Conservation (phyloP, 2,797 vertebrate genomes). For the Acanthis flammea region DNA sequence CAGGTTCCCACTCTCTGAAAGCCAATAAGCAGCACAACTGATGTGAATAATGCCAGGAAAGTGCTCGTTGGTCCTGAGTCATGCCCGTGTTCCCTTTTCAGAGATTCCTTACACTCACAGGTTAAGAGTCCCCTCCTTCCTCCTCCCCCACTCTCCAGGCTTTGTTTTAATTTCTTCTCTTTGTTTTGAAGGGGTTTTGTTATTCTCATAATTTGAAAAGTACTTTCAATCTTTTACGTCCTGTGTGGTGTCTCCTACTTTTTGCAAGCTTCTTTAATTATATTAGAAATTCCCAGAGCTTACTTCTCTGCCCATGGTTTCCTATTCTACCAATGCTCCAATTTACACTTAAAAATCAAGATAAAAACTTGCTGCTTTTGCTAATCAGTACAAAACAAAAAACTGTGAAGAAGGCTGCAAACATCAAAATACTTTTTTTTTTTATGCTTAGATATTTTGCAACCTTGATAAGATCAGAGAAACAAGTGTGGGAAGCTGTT, state of each 20-base stretch:
- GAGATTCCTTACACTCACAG: neutral
- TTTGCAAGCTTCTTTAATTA: neutral
- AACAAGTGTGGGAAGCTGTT: conserved; percentile 26
- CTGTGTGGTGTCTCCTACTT: neutral
- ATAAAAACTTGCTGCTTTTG: neutral
- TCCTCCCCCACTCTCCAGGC: rapidly evolving
- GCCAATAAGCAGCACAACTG: neutral
- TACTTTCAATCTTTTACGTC: neutral
- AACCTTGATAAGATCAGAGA: conserved; percentile 16
- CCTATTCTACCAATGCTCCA: neutral
- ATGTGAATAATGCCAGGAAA: neutral
- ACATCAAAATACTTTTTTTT: neutral
- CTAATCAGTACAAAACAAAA: neutral
- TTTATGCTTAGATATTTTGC: neutral
- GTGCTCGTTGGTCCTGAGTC: neutral
- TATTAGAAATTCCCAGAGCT: neutral
- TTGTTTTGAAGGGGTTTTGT: rapidly evolving
- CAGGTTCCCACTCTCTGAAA: neutral
- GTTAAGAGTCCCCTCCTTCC: neutral
- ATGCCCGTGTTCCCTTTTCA: neutral
- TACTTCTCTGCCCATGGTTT: neutral
- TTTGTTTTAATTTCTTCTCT: neutral
- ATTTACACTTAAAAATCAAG: neutral
- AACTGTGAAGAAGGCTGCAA: neutral
- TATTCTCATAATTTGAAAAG: neutral